Percentiles rank a stretch among this genome's conserved stretches.
phyloP scores from a whole-genome alignment of 2,888 invertebrate genomes.

The Clostera curtula region DNA sequence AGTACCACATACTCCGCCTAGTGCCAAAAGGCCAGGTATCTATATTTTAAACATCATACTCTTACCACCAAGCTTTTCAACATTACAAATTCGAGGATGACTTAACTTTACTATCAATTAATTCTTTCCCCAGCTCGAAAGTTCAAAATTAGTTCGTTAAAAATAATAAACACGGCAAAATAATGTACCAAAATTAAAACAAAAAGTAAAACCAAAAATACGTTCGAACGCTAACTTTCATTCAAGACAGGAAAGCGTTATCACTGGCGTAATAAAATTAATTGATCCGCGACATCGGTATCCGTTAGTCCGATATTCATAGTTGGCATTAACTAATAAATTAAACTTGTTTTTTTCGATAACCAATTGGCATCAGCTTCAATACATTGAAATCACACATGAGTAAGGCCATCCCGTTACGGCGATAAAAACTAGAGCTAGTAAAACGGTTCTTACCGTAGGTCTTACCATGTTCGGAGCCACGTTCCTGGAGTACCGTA shows the following conservation, averaged over 20 bases:
- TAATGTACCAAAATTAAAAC: neutral
- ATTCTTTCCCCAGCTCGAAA: no score
- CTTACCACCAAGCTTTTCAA: no score
- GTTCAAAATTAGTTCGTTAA: no score
- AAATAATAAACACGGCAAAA: no score
- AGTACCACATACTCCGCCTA: no score
- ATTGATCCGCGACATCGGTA: conserved; percentile 19
- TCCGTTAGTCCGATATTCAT: conserved; percentile 16
- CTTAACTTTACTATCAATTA: no score
- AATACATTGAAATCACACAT: conserved; percentile 28
- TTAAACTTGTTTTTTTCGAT: conserved; percentile 24
- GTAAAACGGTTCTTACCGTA: conserved; percentile 32
- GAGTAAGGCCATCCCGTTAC: conserved; percentile 28
- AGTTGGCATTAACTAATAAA: conserved; percentile 10
- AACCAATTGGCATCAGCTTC: conserved; percentile 22
- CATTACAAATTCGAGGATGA: no score
- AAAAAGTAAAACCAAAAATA: conserved; percentile 4
- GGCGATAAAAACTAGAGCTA: conserved; percentile 27
- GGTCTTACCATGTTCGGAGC: conserved; percentile 11
- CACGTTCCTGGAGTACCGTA: no score
- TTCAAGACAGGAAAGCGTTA: conserved; percentile 23
- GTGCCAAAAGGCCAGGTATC: no score
- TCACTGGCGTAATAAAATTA: conserved; percentile 20
- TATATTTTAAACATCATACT: no score
- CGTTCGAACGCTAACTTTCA: conserved; percentile 19